Base-by-base conservation (phyloP, 2,113 vertebrate genomes). In the Egretta garzetta region DNA sequence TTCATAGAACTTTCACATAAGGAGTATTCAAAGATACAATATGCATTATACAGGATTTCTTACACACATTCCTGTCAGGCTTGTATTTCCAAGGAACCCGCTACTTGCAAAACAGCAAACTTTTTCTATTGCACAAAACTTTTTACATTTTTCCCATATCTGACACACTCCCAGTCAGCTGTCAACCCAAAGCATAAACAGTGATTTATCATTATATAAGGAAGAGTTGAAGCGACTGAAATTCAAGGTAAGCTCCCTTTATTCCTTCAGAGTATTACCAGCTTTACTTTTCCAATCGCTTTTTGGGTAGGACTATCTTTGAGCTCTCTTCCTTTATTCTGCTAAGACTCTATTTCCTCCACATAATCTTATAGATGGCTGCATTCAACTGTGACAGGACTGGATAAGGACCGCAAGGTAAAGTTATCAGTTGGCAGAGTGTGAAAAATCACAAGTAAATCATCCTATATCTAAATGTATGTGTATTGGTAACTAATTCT, bases 321-420 rank as follows among this genome's bases (percentile, higher is more conserved):
- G 33, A 93, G 82, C 39, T 67, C 75, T 92, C 74, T 55, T 97
- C 49, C 81, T 96, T 94, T 94, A 79, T 79, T 96, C 91, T 92
- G 80, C 71, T 95, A 94, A 97, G 89, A 75, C 80, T 97, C 93
- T 81, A 93, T 97, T 98, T 98, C 95, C 92, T 95, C 43, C 93
- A 92, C 39, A 23, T 97, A 97, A 97, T 95, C 90, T 95, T 94
- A 74, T 14, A 97, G 95, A 97, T 96, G 90, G 88, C 91, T 93
- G 97, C 97, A 96, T 88, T 98, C 93, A 96, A 8, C 96, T 97
- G 96, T 97, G 96, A 98, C 96, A 93, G 79, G 53, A 93, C 41
- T 83, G 49, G 74, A 68, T 94, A 92, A 96, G 86, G 63, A 77
- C 22, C 67, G 45, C 85, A 97, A 97, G 93, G 96, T 97, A 94